Evolutionary conservation across 2,113 vertebrate species (phyloP).

Genomic region (Seriola aureovittata): DNA sequence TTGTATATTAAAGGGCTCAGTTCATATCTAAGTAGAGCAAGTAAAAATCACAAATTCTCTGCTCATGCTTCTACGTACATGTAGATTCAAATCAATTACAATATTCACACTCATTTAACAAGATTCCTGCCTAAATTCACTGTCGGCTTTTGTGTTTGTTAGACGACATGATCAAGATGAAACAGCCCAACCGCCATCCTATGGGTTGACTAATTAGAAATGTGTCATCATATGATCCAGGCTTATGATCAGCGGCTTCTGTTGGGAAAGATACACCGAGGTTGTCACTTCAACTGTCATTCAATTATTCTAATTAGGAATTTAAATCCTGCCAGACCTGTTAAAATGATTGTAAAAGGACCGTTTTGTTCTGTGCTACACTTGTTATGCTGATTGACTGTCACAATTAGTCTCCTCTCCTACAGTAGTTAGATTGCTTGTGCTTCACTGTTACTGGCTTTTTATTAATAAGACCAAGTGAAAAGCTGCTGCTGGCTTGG

Average conservation of each 20-base stretch:
- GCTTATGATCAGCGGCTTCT: conserved; percentile 20
- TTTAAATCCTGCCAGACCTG: neutral
- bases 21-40: too few relatives aligned
- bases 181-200: too few relatives aligned
- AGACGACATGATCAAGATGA: too few relatives aligned
- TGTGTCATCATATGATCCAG: neutral
- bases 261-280: conserved; percentile 25
- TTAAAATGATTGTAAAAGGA: neutral
- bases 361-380: neutral
- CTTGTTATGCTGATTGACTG: conserved; percentile 85
- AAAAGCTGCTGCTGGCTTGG: conserved; percentile 18
- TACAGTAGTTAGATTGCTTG: neutral
- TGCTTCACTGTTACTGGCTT: neutral
- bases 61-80: neutral
- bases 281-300: neutral
- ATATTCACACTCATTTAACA: neutral
- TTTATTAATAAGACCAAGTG: conserved; percentile 10
- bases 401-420: conserved; percentile 37
- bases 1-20: too few relatives aligned
- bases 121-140: neutral
- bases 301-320: neutral
- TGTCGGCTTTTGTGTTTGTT: neutral
- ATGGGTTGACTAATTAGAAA: too few relatives aligned
- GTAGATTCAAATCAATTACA: too few relatives aligned
- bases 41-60: neutral